Evolutionary conservation across 2,888 invertebrate genomes (phyloP), one percentile per base, ranked within the genome.

Genomic region (Venusia cambrica): DNA sequence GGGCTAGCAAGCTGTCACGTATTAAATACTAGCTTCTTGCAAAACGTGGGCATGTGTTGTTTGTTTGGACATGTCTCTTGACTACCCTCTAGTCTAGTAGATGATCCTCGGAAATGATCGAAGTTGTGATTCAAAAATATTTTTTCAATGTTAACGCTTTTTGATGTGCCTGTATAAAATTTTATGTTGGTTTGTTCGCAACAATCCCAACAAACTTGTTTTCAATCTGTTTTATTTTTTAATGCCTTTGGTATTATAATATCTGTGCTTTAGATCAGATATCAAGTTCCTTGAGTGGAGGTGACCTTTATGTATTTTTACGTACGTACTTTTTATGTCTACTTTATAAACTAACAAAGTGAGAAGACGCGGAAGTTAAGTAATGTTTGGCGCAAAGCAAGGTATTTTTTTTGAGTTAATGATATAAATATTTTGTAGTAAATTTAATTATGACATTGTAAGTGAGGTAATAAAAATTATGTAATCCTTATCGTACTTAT

Each of bases 241-340:
- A 47, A n/a, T n/a, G n/a, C n/a, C n/a, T n/a, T n/a, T n/a, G n/a
- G n/a, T n/a, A n/a, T n/a, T n/a, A n/a, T n/a, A n/a, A n/a, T n/a
- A n/a, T n/a, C n/a, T 36, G 35, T 25, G 32, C 20, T 34, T 36
- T 35, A 45, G 33, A 45, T 45, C 35, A 22, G 44, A 44, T 29
- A 29, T 6, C 9, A 36, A 31, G 42, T 48, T 45, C 62, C 61
- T 64, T 58, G 61, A 35, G 19, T 15, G 33, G 43, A 45, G 42
- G 47, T 62, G 59, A 64, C 65, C 65, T 65, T 57, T 54, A 28
- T 27, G 52, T 46, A 43, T 45, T 50, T 50, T 50, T 45, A 31
- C 25, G 35, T 25, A 30, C n/a, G n/a, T n/a, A n/a, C n/a, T n/a
- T n/a, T n/a, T 17, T 11, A 6, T 8, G 38, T 30, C 40, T 35